Evolutionary conservation across 2,113 vertebrate genomes (phyloP), one percentile per base, ranked within the genome.

Genomic region (Erythrolamprus reginae): DNA sequence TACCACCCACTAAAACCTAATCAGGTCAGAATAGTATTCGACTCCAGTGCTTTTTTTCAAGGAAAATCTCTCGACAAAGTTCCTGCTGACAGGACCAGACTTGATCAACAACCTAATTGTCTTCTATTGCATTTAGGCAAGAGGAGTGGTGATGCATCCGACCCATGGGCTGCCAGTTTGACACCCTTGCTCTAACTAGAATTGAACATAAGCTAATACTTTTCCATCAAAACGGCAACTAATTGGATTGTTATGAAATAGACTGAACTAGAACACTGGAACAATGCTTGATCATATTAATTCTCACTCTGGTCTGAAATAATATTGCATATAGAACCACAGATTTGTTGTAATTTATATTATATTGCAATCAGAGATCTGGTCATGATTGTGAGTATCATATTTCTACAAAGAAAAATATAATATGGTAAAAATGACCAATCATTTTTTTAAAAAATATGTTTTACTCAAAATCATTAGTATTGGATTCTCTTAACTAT

Each of bases 351-450:
- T 19, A 33, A 33, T 70, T 70, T 70, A 17, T 70, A 33, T 70
- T 70, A 70, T 38, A 70, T 38, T 70, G n/a, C 15, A 70, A 70
- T 70, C 15, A 33, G 13, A 13, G 33, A 13, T 33, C 15, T 70
- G n/a, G n/a, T 70, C 15, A n/a, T 70, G n/a, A 38, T 70, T 90
- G 21, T 61, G 61, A 94, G 92, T 42, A 48, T 19, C 3, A 48
- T 38, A 84, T 7, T 58, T 89, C 17, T 89, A 21, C 5, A 93
- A 96, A 94, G 84, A 85, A 95, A 97, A 70, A 77, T 38, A 77
- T 38, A 77, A 38, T 77, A 77, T 38, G 3, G 33, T 77, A 89
- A 70, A 93, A 88, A 89, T 83, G 95, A 84, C 94, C 94, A 93
- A 53, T 90, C 92, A 77, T 28, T 38, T 28, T 19, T 77, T 33